Base-by-base conservation (phyloP, 2,888 invertebrate species). In the Helicoverpa assulta region DNA sequence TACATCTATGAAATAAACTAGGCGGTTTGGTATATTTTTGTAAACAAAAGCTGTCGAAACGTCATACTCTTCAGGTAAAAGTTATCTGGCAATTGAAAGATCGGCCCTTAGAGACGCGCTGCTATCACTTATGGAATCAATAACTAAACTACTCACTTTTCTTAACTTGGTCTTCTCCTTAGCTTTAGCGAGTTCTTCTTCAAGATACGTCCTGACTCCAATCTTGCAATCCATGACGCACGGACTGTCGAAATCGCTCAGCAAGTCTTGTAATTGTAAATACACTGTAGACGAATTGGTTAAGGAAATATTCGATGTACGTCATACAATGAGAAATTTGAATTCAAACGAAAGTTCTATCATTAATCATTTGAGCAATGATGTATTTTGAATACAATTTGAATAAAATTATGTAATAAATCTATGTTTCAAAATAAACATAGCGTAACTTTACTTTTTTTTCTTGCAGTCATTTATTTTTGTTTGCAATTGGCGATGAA, bases 181-280 rank as follows among this genome's bases (percentile, higher is more conserved):
- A 12, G 99, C 99, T 92, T 99, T 99, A 21, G 98, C 98, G 10
- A 99, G 96, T 92, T 99, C 99, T 86, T 99, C 99, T 91, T 99
- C 99, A 73, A 99, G 95, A 91, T 99, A 99, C 0, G 99, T 99
- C 85, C 99, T 96, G 40, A 99, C 98, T 43, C 99, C 99, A 82
- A 99, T 97, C 95, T 99, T 99, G 93, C 99, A 98, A 95, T 99
- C 99, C 99, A 99, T 99, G 3, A 99, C 99, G 89, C 98, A 99
- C 0, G 99, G 99, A 73, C 98, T 97, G 84, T 98, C 97, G 91
- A 99, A 99, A 89, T 98, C 98, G 76, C 98, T 98, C 68, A 99
- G 95, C 62, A 99, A 96, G 94, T 99, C 99, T 96, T 99, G 98
- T 64, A 99, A 96, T 94, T 99, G 98, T 71, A 99, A 96, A 92